These are phyloP conservation scores for Tuberolachnus salignus DNA, from an alignment of 2,888 invertebrate species.

Conservation along the genomic window DNA sequence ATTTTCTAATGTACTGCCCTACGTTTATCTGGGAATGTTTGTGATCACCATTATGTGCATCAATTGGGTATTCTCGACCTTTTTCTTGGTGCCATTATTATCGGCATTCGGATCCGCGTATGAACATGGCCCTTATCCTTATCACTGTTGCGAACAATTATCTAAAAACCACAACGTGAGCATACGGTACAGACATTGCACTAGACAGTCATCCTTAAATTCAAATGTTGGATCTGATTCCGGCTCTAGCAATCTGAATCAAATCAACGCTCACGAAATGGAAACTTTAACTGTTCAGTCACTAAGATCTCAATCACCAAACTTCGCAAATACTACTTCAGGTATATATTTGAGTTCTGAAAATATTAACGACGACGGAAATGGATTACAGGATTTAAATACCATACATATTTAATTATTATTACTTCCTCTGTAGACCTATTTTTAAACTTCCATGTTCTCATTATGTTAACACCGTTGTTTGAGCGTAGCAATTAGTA, in stretches of 20 bases:
- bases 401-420: too few relatives aligned
- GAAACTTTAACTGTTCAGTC: slow-evolving; percentile 31
- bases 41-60: slow-evolving; percentile 85
- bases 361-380: too few relatives aligned
- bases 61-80: slow-evolving; percentile 89
- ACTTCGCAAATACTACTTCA: slow-evolving; percentile 19
- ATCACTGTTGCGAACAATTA: slow-evolving; percentile 59
- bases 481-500: too few relatives aligned
- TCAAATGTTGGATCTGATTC: slow-evolving; percentile 49
- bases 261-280: slow-evolving; percentile 32
- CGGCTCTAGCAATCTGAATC: slow-evolving; percentile 39
- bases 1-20: slow-evolving; percentile 85
- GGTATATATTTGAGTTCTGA: slow-evolving; percentile 33
- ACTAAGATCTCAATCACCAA: slow-evolving; percentile 2
- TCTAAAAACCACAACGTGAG: slow-evolving; percentile 7
- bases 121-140: slow-evolving; percentile 64
- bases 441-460: too few relatives aligned
- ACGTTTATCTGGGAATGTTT: slow-evolving; percentile 79
- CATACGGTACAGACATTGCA: slow-evolving; percentile 5
- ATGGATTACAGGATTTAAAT: too few relatives aligned
- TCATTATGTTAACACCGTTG: too few relatives aligned
- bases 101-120: slow-evolving; percentile 73
- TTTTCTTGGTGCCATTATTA: slow-evolving; percentile 81
- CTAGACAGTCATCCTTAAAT: slow-evolving; percentile 40
- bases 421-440: too few relatives aligned